These are phyloP conservation scores for Temnopleurus reevesii DNA, from an alignment of 53 echinoderm and acorn worm species.

Conservation along the genomic window DNA sequence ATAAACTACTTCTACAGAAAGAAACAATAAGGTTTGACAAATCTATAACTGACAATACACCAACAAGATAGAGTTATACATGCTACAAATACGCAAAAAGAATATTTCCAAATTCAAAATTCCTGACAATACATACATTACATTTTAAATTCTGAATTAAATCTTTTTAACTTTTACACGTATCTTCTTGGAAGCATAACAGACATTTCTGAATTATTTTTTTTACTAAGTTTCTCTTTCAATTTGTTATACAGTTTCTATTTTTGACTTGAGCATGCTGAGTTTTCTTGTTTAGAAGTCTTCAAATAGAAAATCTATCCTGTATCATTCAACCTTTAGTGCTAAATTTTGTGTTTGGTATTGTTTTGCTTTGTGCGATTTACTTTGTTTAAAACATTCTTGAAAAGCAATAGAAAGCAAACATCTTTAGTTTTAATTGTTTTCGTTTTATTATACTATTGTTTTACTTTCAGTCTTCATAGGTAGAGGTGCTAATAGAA, in stretches of 20 bases:
- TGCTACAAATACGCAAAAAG: neutral
- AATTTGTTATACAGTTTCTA: conserved; percentile 45
- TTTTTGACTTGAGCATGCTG: conserved; percentile 50
- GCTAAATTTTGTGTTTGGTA: neutral
- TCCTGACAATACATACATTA: neutral
- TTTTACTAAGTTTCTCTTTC: conserved; percentile 36
- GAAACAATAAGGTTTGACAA: neutral
- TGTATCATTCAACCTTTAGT: neutral
- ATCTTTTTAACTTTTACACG: neutral
- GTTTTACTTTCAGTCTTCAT: too few relatives aligned
- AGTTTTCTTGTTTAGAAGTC: neutral
- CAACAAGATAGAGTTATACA: neutral
- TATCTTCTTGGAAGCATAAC: conserved; percentile 32
- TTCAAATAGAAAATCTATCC: neutral
- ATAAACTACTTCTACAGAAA: neutral
- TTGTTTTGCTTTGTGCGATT: too few relatives aligned
- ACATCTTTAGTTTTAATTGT: too few relatives aligned
- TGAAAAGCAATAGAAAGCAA: too few relatives aligned
- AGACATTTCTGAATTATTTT: conserved; percentile 2
- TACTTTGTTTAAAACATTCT: too few relatives aligned
- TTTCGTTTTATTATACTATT: too few relatives aligned
- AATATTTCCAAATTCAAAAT: neutral
- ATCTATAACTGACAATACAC: neutral
- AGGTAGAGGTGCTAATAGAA: too few relatives aligned
- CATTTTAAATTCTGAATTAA: neutral